A percentile compares a stretch with the other conserved stretches of the same genome.
phyloP scores from a whole-genome alignment of 2,113 vertebrate species.

The Macquaria australasica region DNA sequence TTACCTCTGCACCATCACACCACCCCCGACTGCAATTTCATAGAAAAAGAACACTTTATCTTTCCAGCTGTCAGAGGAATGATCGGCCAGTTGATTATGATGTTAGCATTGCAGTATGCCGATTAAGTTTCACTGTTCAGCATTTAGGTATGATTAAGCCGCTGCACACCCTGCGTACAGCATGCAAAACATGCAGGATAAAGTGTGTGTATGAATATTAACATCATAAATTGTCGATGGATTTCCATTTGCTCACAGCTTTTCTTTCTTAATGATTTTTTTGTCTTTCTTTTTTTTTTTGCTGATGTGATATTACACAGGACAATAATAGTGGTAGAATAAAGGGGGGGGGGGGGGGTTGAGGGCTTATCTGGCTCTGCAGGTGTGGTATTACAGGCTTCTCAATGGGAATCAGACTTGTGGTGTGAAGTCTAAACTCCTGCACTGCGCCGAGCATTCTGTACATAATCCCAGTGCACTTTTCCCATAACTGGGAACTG shows the following conservation, averaged over 20 bases:
- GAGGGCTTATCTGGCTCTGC: constrained; percentile 73
- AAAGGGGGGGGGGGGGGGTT: constrained; percentile 66
- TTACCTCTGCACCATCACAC: constrained; percentile 55
- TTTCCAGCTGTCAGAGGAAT: constrained; percentile 63
- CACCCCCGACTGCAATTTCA: constrained; percentile 44
- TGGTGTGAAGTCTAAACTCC: constrained; percentile 70
- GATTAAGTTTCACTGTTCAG: constrained; percentile 38
- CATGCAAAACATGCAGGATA: constrained; percentile 28
- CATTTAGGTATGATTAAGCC: constrained; percentile 30
- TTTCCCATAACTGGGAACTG: constrained; percentile 61
- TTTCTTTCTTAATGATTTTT: constrained; percentile 55
- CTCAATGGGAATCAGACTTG: constrained; percentile 63
- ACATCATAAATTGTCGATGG: constrained; percentile 28
- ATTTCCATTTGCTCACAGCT: constrained; percentile 48
- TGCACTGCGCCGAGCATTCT: constrained; percentile 52
- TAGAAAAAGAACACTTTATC: constrained; percentile 53
- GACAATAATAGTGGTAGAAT: constrained; percentile 61
- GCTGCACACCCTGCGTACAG: constrained; percentile 7
- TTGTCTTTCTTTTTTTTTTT: constrained; percentile 13
- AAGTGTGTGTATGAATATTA: constrained; percentile 47
- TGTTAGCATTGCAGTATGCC: constrained; percentile 14
- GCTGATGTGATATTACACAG: constrained; percentile 49
- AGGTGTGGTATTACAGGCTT: constrained; percentile 72
- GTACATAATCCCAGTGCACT: constrained; percentile 68
- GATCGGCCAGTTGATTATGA: constrained; percentile 65